phyloP scores from a whole-genome alignment of 2,113 vertebrate species.

The Aptenodytes forsteri region DNA sequence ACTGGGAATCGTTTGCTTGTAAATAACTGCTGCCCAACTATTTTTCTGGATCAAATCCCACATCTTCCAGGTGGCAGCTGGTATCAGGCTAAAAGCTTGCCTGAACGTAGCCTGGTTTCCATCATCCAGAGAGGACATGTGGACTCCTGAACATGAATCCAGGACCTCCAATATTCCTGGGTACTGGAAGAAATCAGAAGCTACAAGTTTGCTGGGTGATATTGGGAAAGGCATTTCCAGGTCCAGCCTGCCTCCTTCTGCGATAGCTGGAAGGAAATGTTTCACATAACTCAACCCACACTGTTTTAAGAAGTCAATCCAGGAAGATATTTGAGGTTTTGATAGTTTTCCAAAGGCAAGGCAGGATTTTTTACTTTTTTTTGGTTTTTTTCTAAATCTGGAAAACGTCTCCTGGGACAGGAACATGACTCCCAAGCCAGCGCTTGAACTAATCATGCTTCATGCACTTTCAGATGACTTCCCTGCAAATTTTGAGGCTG shows the following conservation, averaged over 20 bases:
- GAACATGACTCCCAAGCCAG: background rate
- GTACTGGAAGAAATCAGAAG: background rate
- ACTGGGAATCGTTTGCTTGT: constrained; percentile 12
- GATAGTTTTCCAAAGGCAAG: constrained; percentile 20
- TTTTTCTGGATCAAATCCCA: background rate
- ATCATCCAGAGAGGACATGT: background rate
- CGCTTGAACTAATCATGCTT: background rate
- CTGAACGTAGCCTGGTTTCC: background rate
- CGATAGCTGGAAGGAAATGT: background rate
- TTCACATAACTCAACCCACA: background rate
- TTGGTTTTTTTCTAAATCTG: background rate
- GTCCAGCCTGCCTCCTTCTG: background rate
- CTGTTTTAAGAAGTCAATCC: background rate
- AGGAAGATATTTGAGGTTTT: constrained; percentile 3
- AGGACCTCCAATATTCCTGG: background rate
- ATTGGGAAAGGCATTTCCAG: background rate
- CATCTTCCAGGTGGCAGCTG: background rate
- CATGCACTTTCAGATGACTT: background rate
- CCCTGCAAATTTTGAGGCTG: background rate
- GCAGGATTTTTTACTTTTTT: background rate
- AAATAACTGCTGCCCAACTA: constrained; percentile 2
- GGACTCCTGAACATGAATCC: background rate
- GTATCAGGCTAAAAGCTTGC: background rate
- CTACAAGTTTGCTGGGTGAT: background rate
- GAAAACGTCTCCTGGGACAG: background rate